These are phyloP conservation scores for Pangasius macronema DNA, from an alignment of 2,797 vertebrate species.

Conservation along the genomic window DNA sequence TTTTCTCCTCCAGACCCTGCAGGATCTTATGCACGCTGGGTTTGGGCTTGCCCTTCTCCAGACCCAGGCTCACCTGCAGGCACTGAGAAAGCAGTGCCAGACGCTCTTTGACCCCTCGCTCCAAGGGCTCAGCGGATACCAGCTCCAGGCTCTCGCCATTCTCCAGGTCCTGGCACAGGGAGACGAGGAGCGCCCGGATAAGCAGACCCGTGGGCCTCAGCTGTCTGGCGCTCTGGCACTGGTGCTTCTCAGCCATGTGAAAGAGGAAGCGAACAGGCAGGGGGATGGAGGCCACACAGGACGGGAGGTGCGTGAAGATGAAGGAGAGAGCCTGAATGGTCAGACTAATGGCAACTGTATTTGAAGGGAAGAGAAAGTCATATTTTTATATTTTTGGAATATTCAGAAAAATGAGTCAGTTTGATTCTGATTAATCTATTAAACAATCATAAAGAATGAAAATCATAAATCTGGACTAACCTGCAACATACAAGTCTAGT, in stretches of 20 bases:
- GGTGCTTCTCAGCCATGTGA: constrained; percentile 86
- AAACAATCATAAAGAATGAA: background rate
- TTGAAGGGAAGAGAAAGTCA: background rate
- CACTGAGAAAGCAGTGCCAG: constrained; percentile 84
- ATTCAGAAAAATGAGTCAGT: background rate
- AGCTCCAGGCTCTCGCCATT: constrained; percentile 82
- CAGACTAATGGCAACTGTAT: constrained; percentile 77
- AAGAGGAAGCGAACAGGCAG: constrained; percentile 90
- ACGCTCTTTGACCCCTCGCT: constrained; percentile 82
- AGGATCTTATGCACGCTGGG: constrained; percentile 84
- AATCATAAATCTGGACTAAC: background rate
- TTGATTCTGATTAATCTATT: background rate
- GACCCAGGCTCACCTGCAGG: constrained; percentile 82
- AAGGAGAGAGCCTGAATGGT: constrained; percentile 87
- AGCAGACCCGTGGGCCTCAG: constrained; percentile 85
- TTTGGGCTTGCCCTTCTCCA: constrained; percentile 81
- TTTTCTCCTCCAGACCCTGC: constrained; percentile 83
- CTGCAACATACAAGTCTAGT: background rate
- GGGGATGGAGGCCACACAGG: constrained; percentile 87
- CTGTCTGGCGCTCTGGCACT: constrained; percentile 84
- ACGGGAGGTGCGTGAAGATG: constrained; percentile 91
- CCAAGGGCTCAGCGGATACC: constrained; percentile 80
- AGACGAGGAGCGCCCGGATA: constrained; percentile 85
- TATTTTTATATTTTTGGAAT: background rate
- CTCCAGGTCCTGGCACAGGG: constrained; percentile 86